Percentiles rank a stretch among this genome's conserved stretches.
Evolutionary conservation across 2,113 vertebrate species (phyloP).

Genomic region (Bubo blakistoni): DNA sequence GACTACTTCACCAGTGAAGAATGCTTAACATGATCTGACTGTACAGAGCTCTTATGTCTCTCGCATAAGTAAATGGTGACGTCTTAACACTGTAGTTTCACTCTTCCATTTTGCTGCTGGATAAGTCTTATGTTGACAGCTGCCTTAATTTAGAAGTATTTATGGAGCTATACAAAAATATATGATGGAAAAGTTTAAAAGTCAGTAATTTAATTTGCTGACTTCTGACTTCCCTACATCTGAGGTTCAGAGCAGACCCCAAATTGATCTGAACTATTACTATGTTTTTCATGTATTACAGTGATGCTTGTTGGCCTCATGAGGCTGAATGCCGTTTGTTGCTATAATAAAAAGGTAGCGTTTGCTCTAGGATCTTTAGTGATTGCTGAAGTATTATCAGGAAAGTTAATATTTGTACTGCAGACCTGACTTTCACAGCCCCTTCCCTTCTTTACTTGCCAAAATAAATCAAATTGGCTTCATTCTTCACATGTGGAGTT

Average conservation of each 20-base stretch:
- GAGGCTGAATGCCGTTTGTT: neutral
- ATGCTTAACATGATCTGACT: neutral
- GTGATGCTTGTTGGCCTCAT: neutral
- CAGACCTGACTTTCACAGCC: neutral
- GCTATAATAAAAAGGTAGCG: neutral
- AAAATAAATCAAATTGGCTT: neutral
- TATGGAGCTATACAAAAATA: neutral
- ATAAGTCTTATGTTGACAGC: neutral
- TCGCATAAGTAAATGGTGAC: neutral
- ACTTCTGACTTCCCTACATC: neutral
- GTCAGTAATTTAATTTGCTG: neutral
- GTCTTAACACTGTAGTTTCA: neutral
- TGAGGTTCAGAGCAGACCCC: neutral
- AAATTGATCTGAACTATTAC: neutral
- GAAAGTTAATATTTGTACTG: constrained; percentile 22
- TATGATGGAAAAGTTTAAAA: neutral
- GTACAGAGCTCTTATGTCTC: neutral
- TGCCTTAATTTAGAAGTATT: neutral
- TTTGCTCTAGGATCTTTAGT: neutral
- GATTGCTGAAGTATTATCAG: neutral
- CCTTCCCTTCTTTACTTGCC: neutral
- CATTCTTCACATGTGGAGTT: neutral
- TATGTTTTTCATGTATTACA: neutral
- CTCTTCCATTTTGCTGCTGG: neutral
- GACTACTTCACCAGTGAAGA: neutral